Evolutionary conservation across 2,113 vertebrate genomes (phyloP), one percentile per base, ranked within the genome.

Genomic region (Archilochus colubris): DNA sequence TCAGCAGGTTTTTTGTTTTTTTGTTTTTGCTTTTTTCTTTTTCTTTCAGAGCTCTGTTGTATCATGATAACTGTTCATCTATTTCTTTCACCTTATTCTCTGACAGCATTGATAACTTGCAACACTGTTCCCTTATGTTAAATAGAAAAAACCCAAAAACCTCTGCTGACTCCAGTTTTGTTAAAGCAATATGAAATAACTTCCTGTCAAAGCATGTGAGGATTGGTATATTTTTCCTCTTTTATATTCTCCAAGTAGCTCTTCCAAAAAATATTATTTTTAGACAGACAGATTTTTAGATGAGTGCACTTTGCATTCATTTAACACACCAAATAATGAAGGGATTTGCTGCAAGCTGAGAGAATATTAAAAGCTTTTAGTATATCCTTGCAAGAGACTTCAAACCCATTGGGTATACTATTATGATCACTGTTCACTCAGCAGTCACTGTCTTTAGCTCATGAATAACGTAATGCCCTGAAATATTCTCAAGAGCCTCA

Each of bases 221-320:
- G 8, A 12, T 40, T 63, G 11, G 46, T 48, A 16, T 70, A 70
- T 85, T 22, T 15, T 9, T 15, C 13, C 10, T 85, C 59, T 61
- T 87, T 70, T 78, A 78, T 94, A 88, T 86, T 96, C 85, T 92
- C 40, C 31, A 67, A 91, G 79, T 66, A 86, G 38, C 30, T 93
- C 4, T 11, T 89, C 83, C 59, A 88, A 86, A 96, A 96, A 97
- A 92, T 82, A 82, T 92, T 95, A 91, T 92, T 95, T 96, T 96
- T 93, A 95, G 92, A 88, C 22, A 86, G 88, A 78, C 19, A 93
- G 89, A 88, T 91, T 93, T 94, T 94, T 86, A 93, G 77, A 70
- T 75, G 48, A 94, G 85, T 89, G 66, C 67, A 93, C 73, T 96
- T 94, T 14, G 23, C 66, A 59, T 64, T 63, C 91, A 84, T 80